phyloP scores from a whole-genome alignment of 2,888 invertebrate genomes.

The Oscheius sp. region DNA sequence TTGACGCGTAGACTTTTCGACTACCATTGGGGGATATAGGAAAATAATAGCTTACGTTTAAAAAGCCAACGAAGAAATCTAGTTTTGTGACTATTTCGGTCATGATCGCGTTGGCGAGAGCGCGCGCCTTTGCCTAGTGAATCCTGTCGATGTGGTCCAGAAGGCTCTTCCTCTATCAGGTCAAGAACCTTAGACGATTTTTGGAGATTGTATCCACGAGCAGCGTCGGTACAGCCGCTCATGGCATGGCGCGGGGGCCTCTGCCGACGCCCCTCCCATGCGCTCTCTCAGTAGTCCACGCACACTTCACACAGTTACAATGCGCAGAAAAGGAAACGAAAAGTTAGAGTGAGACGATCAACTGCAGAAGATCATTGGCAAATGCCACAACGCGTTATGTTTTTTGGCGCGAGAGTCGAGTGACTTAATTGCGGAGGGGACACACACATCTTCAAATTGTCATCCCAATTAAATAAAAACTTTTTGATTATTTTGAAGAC shows the following conservation, averaged over 20 bases:
- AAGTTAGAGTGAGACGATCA: background rate
- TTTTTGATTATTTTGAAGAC: background rate
- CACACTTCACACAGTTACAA: constrained; percentile 27
- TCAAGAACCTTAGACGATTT: background rate
- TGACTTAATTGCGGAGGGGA: background rate
- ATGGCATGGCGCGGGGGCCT: constrained; percentile 29
- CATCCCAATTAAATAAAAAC: too few relatives aligned
- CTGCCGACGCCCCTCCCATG: constrained; percentile 28
- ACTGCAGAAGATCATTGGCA: constrained; percentile 4
- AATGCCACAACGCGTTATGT: background rate
- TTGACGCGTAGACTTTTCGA: too few relatives aligned
- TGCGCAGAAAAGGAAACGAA: constrained; percentile 13
- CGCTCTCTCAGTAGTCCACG: constrained; percentile 24
- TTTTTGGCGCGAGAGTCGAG: background rate
- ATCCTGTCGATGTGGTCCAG: constrained; percentile 1
- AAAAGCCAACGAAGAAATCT: constrained; percentile 19
- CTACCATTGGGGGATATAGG: too few relatives aligned
- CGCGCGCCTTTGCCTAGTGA: constrained; percentile 9
- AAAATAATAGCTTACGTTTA: constrained; percentile 18
- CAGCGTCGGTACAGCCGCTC: constrained; percentile 27
- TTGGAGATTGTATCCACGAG: constrained; percentile 22
- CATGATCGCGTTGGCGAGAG: background rate
- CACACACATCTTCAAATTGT: too few relatives aligned
- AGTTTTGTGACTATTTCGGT: constrained; percentile 11
- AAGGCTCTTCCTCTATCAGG: background rate